Evolutionary conservation across 2,888 invertebrate genomes (phyloP).

Genomic region (Drosophila borealis): DNA sequence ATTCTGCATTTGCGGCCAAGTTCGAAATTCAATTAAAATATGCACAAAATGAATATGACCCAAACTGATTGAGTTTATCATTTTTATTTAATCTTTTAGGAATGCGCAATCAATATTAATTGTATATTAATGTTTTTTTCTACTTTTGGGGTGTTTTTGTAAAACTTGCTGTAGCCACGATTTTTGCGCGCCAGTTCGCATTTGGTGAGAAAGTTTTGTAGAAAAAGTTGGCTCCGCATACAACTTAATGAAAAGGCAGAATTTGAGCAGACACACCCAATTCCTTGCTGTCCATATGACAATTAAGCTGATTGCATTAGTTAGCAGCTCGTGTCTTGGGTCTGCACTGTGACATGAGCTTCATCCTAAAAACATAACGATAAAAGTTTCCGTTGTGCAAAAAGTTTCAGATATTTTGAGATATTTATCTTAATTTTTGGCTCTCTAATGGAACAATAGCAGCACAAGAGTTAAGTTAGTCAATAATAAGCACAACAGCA

Average conservation of each 20-base stretch:
- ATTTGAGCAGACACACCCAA: constrained; percentile 28
- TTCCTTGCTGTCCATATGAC: constrained; percentile 64
- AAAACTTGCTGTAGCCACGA: constrained; percentile 24
- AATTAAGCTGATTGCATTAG: constrained; percentile 77
- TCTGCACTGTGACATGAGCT: constrained; percentile 24
- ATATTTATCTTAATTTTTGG: constrained; percentile 76
- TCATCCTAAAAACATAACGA: constrained; percentile 43
- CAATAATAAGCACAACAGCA: constrained; percentile 32
- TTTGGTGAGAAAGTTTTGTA: constrained; percentile 32
- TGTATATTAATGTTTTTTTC: constrained; percentile 49
- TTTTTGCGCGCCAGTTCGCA: constrained; percentile 29
- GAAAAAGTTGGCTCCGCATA: constrained; percentile 39
- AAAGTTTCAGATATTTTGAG: constrained; percentile 54
- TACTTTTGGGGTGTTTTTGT: constrained; percentile 15
- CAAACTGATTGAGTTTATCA: constrained; percentile 40
- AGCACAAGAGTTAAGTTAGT: constrained; percentile 63
- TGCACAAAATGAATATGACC: constrained; percentile 46
- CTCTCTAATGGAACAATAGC: constrained; percentile 36
- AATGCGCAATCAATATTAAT: constrained; percentile 61
- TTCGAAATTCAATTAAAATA: constrained; percentile 65
- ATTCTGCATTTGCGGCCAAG: constrained; percentile 64
- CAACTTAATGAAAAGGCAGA: constrained; percentile 72
- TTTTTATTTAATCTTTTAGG: constrained; percentile 14
- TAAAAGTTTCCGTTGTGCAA: constrained; percentile 46
- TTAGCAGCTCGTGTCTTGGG: constrained; percentile 54